Base-by-base conservation (phyloP, 2,113 vertebrate species). In the Monopterus albus region DNA sequence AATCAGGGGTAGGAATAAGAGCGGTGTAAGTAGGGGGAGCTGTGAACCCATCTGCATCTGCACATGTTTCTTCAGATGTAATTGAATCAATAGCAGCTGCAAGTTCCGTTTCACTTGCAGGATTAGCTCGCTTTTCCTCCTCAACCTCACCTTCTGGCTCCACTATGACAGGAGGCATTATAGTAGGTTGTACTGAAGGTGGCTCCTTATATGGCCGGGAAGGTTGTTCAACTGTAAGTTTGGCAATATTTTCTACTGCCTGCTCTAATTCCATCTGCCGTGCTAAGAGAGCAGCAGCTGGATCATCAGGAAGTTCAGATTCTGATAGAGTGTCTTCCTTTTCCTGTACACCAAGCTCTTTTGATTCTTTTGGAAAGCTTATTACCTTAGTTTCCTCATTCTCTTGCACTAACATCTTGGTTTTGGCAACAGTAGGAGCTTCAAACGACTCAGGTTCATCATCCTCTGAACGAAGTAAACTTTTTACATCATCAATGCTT, bases 21-120 rank as follows among this genome's bases (percentile, higher is more conserved):
- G 0, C 91, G 81, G 88, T 81, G 75, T 92, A 94, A 29, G 91
- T 88, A 36, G 93, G 79, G 3, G 95, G 67, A 8, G 95, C 87
- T 15, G 96, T 91, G 72, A 97, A 97, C 69, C 75, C 90, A 82
- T 98, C 98, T 0, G 94, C 75, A 87, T 98, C 96, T 46, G 89
- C 93, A 58, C 94, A 93, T 56, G 92, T 92, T 78, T 97, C 96
- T 23, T 94, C 96, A 72, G 91, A 89, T 83, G 97, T 99, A 83
- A 99, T 99, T 61, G 98, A 99, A 63, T 98, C 97, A 0, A 99
- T 99, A 58, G 98, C 97, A 0, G 97, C 97, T 1, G 97, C 98
- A 78, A 99, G 93, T 85, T 99, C 97, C 0, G 96, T 98, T 87
- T 99, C 97, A 18, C 94, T 98, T 0, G 96, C 95, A 70, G 97